These are phyloP conservation scores for Spodoptera picta DNA, from an alignment of 2,888 invertebrate species.

Conservation along the genomic window DNA sequence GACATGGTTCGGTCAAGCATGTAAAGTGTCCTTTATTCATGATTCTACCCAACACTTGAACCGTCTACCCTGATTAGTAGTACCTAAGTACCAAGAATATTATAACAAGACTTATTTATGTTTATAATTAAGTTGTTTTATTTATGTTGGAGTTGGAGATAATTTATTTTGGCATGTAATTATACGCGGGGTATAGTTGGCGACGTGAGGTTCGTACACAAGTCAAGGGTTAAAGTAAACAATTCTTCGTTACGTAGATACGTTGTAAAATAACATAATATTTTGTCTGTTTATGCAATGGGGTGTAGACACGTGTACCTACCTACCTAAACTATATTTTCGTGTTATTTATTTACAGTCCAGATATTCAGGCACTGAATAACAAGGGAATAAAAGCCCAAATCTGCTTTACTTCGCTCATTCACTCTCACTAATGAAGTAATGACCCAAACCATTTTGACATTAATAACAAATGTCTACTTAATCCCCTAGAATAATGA, in stretches of 20 bases:
- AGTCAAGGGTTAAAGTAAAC: conserved; percentile 48
- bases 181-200: conserved; percentile 46
- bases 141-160: conserved; percentile 54
- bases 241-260: conserved; percentile 33
- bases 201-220: conserved; percentile 30
- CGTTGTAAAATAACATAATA: conserved; percentile 1
- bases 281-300: too few relatives aligned
- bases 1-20: conserved; percentile 44
- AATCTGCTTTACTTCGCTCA: too few relatives aligned
- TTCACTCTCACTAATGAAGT: too few relatives aligned
- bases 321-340: too few relatives aligned
- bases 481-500: conserved; percentile 22
- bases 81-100: conserved; percentile 13
- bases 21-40: conserved; percentile 30
- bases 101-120: conserved; percentile 13
- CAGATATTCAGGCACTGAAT: too few relatives aligned
- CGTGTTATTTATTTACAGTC: too few relatives aligned
- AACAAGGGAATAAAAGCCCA: too few relatives aligned
- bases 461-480: too few relatives aligned
- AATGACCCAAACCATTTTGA: too few relatives aligned
- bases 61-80: conserved; percentile 18
- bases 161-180: conserved; percentile 66
- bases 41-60: conserved; percentile 33
- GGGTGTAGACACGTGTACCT: too few relatives aligned
- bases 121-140: conserved; percentile 49